A percentile compares a stretch with the other conserved stretches of the same genome.
Evolutionary conservation across 2,888 invertebrate genomes (phyloP).

Genomic region (Tiliacea aurago): DNA sequence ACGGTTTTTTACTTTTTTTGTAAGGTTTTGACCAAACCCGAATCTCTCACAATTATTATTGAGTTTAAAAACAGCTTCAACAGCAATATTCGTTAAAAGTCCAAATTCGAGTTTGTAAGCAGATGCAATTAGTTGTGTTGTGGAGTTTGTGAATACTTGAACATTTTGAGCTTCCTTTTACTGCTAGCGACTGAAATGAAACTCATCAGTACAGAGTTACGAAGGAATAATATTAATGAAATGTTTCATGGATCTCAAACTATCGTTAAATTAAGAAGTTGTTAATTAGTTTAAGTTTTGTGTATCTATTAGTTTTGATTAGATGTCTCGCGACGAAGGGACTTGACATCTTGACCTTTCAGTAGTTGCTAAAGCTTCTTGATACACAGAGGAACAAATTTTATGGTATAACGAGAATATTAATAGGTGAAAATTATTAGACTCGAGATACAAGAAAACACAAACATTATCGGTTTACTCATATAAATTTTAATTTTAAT

Average conservation of each 20-base stretch:
- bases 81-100: slow-evolving; percentile 65
- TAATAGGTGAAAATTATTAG: neutral
- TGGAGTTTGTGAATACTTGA: slow-evolving; percentile 50
- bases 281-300: slow-evolving; percentile 35
- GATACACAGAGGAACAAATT: neutral
- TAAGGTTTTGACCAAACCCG: too few species aligned
- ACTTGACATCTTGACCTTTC: slow-evolving; percentile 8
- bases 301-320: slow-evolving; percentile 27
- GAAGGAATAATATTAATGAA: slow-evolving; percentile 34
- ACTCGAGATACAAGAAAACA: neutral
- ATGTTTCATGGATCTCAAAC: slow-evolving; percentile 3
- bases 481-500: too few species aligned
- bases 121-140: slow-evolving; percentile 69
- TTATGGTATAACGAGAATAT: too few species aligned
- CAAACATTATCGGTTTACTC: neutral
- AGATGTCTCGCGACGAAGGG: neutral
- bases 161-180: slow-evolving; percentile 45
- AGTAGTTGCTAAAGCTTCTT: neutral
- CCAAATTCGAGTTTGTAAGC: slow-evolving; percentile 64
- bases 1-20: neutral
- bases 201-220: slow-evolving; percentile 23
- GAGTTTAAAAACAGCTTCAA: slow-evolving; percentile 62
- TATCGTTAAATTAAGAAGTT: slow-evolving; percentile 16
- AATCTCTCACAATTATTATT: slow-evolving; percentile 59
- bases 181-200: neutral